A percentile compares a stretch with the other conserved stretches of the same genome.
These are phyloP conservation scores for Calonectris borealis DNA, from an alignment of 2,113 vertebrate genomes.

Conservation along the genomic window DNA sequence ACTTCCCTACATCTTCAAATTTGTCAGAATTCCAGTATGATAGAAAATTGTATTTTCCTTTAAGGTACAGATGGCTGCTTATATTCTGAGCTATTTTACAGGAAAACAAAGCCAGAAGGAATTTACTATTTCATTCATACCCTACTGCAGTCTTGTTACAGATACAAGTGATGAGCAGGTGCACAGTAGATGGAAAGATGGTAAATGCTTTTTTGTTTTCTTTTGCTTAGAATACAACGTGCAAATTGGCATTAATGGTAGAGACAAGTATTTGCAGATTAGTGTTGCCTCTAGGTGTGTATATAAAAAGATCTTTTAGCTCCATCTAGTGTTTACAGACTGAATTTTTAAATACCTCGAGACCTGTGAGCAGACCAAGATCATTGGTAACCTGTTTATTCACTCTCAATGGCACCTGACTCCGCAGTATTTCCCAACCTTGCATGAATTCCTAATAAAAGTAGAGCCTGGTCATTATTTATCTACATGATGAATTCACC, in stretches of 20 bases:
- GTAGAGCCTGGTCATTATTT: neutral
- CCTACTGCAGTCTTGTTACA: slow-evolving; percentile 4
- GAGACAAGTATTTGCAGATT: neutral
- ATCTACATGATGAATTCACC: neutral
- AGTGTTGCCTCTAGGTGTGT: accelerated
- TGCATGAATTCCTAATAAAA: neutral
- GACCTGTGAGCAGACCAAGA: neutral
- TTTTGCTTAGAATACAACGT: slow-evolving; percentile 4
- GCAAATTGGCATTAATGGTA: slow-evolving; percentile 14
- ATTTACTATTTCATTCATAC: slow-evolving; percentile 39
- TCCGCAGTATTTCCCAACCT: neutral
- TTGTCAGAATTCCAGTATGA: neutral
- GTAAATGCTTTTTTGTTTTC: slow-evolving; percentile 19
- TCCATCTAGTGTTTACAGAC: slow-evolving; percentile 69
- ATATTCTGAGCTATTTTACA: slow-evolving; percentile 13
- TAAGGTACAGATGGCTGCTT: slow-evolving; percentile 58
- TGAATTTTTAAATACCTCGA: neutral
- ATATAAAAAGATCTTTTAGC: slow-evolving; percentile 7
- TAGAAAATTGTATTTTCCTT: neutral
- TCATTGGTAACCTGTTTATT: neutral
- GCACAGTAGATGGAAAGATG: slow-evolving; percentile 55
- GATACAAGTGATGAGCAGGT: slow-evolving; percentile 46
- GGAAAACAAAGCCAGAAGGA: slow-evolving; percentile 60
- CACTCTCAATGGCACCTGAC: accelerated
- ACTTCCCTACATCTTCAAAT: neutral